Percentiles rank a stretch among this genome's conserved stretches.
phyloP scores from a whole-genome alignment of 2,113 vertebrate species.

The Dipodomys spectabilis region DNA sequence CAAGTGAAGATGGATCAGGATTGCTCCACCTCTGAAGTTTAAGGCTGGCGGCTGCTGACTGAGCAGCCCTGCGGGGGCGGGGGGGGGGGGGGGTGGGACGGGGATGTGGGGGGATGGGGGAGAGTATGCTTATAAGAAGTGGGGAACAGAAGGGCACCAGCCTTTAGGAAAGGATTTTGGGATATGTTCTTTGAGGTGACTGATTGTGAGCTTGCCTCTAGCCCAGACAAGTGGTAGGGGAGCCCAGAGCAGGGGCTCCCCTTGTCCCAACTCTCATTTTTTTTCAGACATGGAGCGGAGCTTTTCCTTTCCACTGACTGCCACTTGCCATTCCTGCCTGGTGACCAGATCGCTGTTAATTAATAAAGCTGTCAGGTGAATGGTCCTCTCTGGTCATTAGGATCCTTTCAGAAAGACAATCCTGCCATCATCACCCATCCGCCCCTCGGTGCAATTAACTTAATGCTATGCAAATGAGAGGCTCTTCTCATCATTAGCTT shows the following conservation, averaged over 20 bases:
- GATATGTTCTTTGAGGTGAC: slow-evolving; percentile 3
- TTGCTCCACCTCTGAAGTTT: neutral
- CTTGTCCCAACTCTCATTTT: slow-evolving; percentile 51
- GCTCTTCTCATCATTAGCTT: slow-evolving; percentile 93
- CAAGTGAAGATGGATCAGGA: too few relatives aligned
- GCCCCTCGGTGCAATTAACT: slow-evolving; percentile 94
- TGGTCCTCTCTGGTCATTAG: slow-evolving; percentile 91
- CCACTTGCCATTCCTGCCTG: slow-evolving; percentile 83
- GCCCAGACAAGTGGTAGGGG: slow-evolving; percentile 50
- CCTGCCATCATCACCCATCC: slow-evolving; percentile 87
- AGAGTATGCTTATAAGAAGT: accelerated
- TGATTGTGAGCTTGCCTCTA: neutral
- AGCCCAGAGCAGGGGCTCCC: slow-evolving; percentile 23
- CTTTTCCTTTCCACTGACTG: neutral
- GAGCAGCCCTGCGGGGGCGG: too few relatives aligned
- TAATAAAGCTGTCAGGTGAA: slow-evolving; percentile 97
- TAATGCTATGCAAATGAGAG: slow-evolving; percentile 99
- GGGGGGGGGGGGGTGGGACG: neutral
- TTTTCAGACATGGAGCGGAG: neutral
- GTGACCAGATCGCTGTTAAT: slow-evolving; percentile 96
- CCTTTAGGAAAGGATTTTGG: neutral
- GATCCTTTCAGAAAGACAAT: slow-evolving; percentile 94
- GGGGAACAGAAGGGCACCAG: accelerated
- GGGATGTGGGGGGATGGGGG: neutral
- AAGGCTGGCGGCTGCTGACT: neutral